Evolutionary conservation across 2,113 vertebrate genomes (phyloP).

Genomic region (Erpornis zantholeuca): DNA sequence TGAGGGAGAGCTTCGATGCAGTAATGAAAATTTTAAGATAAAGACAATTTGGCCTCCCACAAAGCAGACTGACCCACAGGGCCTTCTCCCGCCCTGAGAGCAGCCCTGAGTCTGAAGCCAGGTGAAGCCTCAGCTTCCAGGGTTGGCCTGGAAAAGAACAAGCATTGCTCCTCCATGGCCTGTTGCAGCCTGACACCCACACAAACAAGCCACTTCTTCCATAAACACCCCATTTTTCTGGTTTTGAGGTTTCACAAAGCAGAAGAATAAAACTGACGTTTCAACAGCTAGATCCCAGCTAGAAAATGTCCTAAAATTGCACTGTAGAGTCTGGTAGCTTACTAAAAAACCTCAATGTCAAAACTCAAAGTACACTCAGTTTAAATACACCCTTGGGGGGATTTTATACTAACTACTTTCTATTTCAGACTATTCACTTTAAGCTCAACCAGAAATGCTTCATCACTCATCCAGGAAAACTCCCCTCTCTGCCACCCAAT

Average conservation of each 20-base stretch:
- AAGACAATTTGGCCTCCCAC: not conserved
- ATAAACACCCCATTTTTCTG: not conserved
- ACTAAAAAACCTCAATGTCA: conserved; percentile 47
- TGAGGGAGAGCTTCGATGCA: not conserved
- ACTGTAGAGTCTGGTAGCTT: not conserved
- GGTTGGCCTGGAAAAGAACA: not conserved
- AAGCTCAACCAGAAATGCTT: conserved; percentile 21
- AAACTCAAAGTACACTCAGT: conserved; percentile 48
- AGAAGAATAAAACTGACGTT: not conserved
- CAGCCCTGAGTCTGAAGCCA: not conserved
- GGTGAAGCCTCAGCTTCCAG: not conserved
- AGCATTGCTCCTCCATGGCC: not conserved
- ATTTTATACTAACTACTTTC: conserved; percentile 58
- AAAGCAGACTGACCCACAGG: not conserved
- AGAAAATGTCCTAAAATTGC: not conserved
- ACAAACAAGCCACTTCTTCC: not conserved
- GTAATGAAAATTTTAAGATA: not conserved
- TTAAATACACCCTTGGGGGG: conserved; percentile 49
- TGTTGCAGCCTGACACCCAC: not conserved
- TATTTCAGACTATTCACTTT: conserved; percentile 60
- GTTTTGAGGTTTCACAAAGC: not conserved
- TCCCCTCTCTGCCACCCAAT: conserved; percentile 28
- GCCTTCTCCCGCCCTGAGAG: not conserved
- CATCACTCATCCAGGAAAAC: conserved; percentile 31
- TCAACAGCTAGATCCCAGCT: not conserved